Conservation (phyloP, 2,113 vertebrate genomes). For the Hippoglossus stenolepis region DNA sequence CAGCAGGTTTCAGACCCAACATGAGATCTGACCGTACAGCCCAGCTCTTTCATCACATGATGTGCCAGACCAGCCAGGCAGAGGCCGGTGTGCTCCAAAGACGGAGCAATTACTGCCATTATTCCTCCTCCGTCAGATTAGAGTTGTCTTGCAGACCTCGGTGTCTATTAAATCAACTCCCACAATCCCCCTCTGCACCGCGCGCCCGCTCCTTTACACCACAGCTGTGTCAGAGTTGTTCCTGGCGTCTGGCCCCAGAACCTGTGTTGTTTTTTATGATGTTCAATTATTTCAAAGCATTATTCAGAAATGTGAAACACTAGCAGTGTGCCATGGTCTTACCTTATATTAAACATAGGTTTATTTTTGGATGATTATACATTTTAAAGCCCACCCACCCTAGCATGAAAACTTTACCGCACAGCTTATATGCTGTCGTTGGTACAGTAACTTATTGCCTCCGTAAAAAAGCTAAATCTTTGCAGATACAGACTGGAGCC, state of each 20-base stretch:
- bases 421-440: not conserved
- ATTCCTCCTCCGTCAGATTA: constrained; percentile 64
- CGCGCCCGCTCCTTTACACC: constrained; percentile 16
- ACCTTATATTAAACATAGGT: not conserved
- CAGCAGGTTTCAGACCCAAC: constrained; percentile 17
- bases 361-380: not conserved
- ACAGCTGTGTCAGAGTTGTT: constrained; percentile 21
- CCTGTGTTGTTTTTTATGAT: constrained; percentile 10
- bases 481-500: not conserved
- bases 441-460: not conserved
- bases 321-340: not conserved
- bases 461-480: not conserved
- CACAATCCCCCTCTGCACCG: constrained; percentile 30
- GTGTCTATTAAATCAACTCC: constrained; percentile 47
- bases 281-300: constrained; percentile 15
- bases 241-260: constrained; percentile 27
- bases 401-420: no score
- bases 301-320: not conserved
- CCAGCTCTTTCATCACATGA: constrained; percentile 58
- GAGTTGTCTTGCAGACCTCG: constrained; percentile 46
- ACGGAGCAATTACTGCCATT: constrained; percentile 72
- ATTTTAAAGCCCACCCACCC: not conserved
- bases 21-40: constrained; percentile 33
- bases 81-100: constrained; percentile 38
- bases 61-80: constrained; percentile 39